Evolutionary conservation across 2,888 invertebrate genomes (phyloP).

Genomic region (Mellilla xanthometata): DNA sequence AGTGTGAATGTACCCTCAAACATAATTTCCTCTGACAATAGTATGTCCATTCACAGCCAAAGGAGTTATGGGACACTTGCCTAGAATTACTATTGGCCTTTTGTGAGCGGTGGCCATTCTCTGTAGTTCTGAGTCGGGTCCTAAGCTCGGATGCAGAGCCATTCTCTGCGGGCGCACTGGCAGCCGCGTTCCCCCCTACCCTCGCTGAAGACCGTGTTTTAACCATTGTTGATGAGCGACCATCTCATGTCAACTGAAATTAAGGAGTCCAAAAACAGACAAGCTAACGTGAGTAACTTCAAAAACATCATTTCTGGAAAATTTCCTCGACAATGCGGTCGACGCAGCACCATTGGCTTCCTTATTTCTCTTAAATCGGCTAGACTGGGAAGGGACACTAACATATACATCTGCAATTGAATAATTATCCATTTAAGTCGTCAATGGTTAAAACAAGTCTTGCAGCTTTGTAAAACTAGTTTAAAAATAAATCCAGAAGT

Average conservation of each 20-base stretch:
- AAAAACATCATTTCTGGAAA: slow-evolving; percentile 70
- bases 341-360: slow-evolving; percentile 41
- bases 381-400: slow-evolving; percentile 59
- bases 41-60: slow-evolving; percentile 19
- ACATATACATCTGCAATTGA: slow-evolving; percentile 74
- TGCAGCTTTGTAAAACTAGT: slow-evolving; percentile 68
- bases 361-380: slow-evolving; percentile 77
- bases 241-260: slow-evolving; percentile 82
- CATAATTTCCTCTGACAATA: background rate
- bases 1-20: too few relatives aligned
- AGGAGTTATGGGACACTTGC: slow-evolving; percentile 84
- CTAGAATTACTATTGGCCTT: slow-evolving; percentile 64
- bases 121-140: slow-evolving; percentile 67
- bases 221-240: slow-evolving; percentile 81
- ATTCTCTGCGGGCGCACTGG: slow-evolving; percentile 69
- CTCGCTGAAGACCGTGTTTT: slow-evolving; percentile 82
- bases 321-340: slow-evolving; percentile 62
- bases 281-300: slow-evolving; percentile 60
- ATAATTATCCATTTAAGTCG: slow-evolving; percentile 75
- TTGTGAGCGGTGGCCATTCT: slow-evolving; percentile 71
- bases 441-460: slow-evolving; percentile 83
- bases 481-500: slow-evolving; percentile 63
- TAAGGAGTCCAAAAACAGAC: slow-evolving; percentile 76
- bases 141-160: slow-evolving; percentile 73
- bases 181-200: slow-evolving; percentile 71